phyloP scores from a whole-genome alignment of 2,113 vertebrate genomes.

The Gymnobelideus leadbeateri region DNA sequence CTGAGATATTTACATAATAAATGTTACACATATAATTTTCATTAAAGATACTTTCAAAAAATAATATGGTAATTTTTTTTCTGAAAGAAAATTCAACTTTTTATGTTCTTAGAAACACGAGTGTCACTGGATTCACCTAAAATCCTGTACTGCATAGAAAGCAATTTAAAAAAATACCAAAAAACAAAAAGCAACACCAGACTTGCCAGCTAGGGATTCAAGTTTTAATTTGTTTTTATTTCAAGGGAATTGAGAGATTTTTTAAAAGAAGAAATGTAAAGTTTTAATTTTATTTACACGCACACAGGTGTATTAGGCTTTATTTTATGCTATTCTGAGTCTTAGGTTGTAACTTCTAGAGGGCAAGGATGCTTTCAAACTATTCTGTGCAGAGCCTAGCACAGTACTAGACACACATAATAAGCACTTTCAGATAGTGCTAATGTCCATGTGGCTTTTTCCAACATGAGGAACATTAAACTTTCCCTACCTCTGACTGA shows the following conservation, averaged over 20 bases:
- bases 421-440: background rate
- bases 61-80: background rate
- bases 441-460: conserved; percentile 11
- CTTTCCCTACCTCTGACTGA: background rate
- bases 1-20: background rate
- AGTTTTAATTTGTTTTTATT: conserved; percentile 31
- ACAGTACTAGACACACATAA: background rate
- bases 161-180: background rate
- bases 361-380: background rate
- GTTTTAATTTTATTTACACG: background rate
- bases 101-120: background rate
- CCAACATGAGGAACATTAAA: background rate
- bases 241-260: background rate
- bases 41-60: background rate
- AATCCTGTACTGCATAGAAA: background rate
- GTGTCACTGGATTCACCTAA: background rate
- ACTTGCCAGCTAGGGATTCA: background rate
- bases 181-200: too few species aligned
- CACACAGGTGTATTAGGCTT: background rate
- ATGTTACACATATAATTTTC: background rate
- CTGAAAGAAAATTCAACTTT: background rate
- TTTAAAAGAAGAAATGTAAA: background rate
- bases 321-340: background rate
- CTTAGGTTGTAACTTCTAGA: background rate
- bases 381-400: background rate